These are phyloP conservation scores for Lepilemur ruficaudatus DNA, from an alignment of 2,797 vertebrate species.

Conservation along the genomic window DNA sequence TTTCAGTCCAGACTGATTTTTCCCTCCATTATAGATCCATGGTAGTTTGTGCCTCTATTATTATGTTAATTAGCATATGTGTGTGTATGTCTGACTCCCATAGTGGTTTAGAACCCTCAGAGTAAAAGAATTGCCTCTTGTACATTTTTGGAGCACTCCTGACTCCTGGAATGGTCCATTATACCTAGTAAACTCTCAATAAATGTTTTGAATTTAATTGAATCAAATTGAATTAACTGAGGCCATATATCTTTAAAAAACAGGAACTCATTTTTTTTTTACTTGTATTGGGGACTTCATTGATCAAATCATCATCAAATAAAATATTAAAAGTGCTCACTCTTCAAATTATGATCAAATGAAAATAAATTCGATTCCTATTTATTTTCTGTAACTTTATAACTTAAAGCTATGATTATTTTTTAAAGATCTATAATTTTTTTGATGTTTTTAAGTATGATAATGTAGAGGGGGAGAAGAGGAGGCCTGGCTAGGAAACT, in stretches of 20 bases:
- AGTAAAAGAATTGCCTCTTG: background rate
- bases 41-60: background rate
- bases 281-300: background rate
- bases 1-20: background rate
- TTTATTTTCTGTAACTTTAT: background rate
- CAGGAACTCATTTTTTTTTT: background rate
- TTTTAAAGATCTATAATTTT: background rate
- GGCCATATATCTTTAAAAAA: background rate
- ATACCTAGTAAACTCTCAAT: background rate
- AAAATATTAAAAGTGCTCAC: background rate
- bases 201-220: background rate
- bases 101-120: background rate
- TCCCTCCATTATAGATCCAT: background rate
- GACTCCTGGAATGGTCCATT: background rate
- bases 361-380: background rate
- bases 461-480: background rate
- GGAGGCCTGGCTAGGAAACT: too few species aligned
- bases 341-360: background rate
- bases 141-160: background rate
- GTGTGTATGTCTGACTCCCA: background rate
- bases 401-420: background rate
- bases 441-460: background rate
- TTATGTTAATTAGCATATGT: background rate
- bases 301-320: background rate
- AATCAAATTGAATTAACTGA: background rate